Evolutionary conservation across 2,797 vertebrate species (phyloP).

Genomic region (Gymnopithys bicolor): DNA sequence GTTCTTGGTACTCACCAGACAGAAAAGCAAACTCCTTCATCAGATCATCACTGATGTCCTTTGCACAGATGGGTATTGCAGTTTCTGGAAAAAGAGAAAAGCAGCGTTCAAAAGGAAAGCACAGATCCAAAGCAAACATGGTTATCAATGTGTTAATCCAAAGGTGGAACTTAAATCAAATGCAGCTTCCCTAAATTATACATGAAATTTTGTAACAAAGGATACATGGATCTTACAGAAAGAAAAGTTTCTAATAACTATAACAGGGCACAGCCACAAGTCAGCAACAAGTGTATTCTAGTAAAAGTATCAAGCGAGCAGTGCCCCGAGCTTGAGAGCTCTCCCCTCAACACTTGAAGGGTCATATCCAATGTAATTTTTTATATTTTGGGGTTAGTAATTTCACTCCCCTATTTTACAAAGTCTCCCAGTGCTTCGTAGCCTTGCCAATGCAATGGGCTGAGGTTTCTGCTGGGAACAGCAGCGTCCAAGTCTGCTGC

Average conservation of each 20-base stretch:
- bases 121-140: not conserved
- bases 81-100: constrained; percentile 77
- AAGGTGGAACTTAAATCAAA: not conserved
- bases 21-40: constrained; percentile 93
- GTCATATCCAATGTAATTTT: rapidly evolving
- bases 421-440: not conserved
- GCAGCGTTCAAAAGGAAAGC: not conserved
- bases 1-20: constrained; percentile 84
- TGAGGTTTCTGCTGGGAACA: not conserved
- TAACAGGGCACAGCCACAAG: not conserved
- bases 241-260: not conserved
- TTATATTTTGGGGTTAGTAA: not conserved
- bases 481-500: not conserved
- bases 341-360: not conserved
- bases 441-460: not conserved
- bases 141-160: not conserved
- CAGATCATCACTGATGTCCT: constrained; percentile 89
- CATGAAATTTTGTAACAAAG: not conserved
- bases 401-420: not conserved
- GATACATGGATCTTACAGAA: not conserved
- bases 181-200: not conserved
- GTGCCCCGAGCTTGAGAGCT: not conserved
- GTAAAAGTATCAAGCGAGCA: not conserved
- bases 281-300: not conserved
- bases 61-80: constrained; percentile 80